Conservation (phyloP, 2,888 invertebrate species). For the Hyposoter didymator region DNA sequence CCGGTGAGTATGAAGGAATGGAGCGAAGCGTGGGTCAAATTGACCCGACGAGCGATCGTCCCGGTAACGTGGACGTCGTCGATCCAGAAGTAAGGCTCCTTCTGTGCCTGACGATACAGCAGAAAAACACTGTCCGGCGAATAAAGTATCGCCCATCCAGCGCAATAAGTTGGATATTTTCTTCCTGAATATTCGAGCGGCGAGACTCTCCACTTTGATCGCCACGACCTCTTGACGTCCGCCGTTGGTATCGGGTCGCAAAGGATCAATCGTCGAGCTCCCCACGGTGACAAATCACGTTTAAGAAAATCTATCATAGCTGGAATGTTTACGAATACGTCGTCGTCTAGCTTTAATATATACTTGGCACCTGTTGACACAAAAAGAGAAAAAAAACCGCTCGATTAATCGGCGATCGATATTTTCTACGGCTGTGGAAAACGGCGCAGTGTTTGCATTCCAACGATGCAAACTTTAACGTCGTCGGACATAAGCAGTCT, state of each 20-base stretch:
- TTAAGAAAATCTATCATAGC: slow-evolving; percentile 84
- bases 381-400: slow-evolving; percentile 9
- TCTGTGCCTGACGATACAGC: slow-evolving; percentile 87
- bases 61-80: slow-evolving; percentile 94
- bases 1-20: slow-evolving; percentile 83
- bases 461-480: no score
- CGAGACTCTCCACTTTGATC: slow-evolving; percentile 92
- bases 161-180: slow-evolving; percentile 91
- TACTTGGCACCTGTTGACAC: slow-evolving; percentile 81
- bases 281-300: slow-evolving; percentile 86
- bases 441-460: no score
- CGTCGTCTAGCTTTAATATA: slow-evolving; percentile 85
- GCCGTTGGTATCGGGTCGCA: slow-evolving; percentile 86
- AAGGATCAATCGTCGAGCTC: slow-evolving; percentile 87
- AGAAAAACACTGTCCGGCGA: slow-evolving; percentile 87
- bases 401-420: neutral
- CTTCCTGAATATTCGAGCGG: slow-evolving; percentile 87
- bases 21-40: slow-evolving; percentile 86
- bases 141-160: slow-evolving; percentile 90
- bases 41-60: slow-evolving; percentile 86
- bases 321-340: slow-evolving; percentile 84
- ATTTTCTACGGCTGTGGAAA: neutral
- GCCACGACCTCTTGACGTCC: slow-evolving; percentile 86
- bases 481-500: no score
- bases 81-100: slow-evolving; percentile 91